Evolutionary conservation across 1,140 invertebrate species (phyloP).

Genomic region (Penaeus chinensis): DNA sequence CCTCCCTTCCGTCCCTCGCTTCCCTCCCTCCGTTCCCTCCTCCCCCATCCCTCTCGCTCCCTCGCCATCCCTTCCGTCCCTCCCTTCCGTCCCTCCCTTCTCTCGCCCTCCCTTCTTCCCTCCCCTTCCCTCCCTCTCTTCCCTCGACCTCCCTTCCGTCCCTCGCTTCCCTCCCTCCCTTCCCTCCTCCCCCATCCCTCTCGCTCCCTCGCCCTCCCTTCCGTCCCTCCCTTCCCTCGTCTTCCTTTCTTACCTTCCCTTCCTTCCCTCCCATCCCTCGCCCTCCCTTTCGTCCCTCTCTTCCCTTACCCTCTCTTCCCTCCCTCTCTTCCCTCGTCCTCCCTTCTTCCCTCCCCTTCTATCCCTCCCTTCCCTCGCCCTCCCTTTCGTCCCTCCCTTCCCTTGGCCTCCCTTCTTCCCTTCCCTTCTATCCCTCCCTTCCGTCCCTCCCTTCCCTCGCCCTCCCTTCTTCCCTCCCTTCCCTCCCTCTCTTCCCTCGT

Average conservation of each 20-base stretch:
- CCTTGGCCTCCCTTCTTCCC: background rate
- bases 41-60: background rate
- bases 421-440: background rate
- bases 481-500: background rate
- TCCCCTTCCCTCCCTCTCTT: no score
- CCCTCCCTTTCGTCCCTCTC: background rate
- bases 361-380: background rate
- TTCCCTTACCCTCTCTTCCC: no score
- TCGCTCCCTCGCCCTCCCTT: background rate
- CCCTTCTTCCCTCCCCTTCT: background rate
- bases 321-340: background rate
- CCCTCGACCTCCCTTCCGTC: background rate
- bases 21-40: background rate
- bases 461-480: background rate
- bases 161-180: background rate
- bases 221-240: background rate
- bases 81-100: background rate
- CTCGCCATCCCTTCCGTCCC: background rate
- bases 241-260: background rate
- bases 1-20: no score
- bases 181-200: background rate
- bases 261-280: no score
- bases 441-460: no score
- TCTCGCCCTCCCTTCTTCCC: no score
- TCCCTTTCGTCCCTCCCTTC: background rate